Evolutionary conservation across 2,113 vertebrate genomes (phyloP).

Genomic region (Lophotis ruficrista): DNA sequence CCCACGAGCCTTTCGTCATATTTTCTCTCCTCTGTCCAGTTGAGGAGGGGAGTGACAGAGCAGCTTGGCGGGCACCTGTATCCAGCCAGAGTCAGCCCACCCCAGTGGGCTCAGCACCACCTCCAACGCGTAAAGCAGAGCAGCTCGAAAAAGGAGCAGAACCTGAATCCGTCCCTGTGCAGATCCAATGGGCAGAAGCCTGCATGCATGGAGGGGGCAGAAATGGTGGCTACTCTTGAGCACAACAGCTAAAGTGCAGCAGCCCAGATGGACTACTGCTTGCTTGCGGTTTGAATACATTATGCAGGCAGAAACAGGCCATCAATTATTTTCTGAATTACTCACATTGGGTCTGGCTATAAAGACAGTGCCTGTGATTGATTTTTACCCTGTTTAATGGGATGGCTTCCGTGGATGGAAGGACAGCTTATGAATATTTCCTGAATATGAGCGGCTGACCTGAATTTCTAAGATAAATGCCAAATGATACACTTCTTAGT

Average conservation of each 20-base stretch:
- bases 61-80: rapidly evolving
- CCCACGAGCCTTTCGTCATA: rapidly evolving
- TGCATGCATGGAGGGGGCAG: background rate
- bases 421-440: background rate
- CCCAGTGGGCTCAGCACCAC: background rate
- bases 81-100: background rate
- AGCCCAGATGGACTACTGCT: background rate
- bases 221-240: background rate
- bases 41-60: background rate
- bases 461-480: background rate
- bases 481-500: background rate
- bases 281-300: rapidly evolving
- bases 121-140: background rate
- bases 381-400: background rate
- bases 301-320: background rate
- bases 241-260: background rate
- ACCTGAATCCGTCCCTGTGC: rapidly evolving
- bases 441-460: background rate
- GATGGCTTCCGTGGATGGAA: background rate
- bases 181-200: background rate
- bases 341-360: background rate
- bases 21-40: background rate
- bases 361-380: background rate
- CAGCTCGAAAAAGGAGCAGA: background rate
- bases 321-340: background rate